phyloP scores from a whole-genome alignment of 2,113 vertebrate genomes.

The Alethe castanea region DNA sequence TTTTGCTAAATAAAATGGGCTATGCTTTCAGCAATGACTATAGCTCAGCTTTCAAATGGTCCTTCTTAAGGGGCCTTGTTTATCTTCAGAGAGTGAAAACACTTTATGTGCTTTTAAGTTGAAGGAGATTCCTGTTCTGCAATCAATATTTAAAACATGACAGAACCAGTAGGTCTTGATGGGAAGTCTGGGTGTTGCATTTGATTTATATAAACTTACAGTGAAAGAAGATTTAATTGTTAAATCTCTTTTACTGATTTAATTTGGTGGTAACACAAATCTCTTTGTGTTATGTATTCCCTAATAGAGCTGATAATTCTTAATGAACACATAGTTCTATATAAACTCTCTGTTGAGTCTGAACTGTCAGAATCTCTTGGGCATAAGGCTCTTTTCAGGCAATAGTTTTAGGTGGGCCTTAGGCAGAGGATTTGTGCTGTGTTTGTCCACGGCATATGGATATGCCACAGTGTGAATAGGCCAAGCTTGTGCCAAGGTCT shows the following conservation, averaged over 20 bases:
- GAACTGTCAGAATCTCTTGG: neutral
- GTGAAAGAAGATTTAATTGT: neutral
- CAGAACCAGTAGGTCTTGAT: neutral
- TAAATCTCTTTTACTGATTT: neutral
- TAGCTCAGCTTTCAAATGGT: neutral
- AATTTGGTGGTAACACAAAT: neutral
- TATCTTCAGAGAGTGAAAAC: neutral
- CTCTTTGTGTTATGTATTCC: neutral
- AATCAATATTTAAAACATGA: neutral
- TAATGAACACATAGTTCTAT: neutral
- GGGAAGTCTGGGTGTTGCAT: neutral
- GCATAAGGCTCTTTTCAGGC: neutral
- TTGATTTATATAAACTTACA: neutral
- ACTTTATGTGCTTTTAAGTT: neutral
- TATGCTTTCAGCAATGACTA: neutral
- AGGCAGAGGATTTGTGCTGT: neutral
- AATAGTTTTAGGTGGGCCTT: neutral
- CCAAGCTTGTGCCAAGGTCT: neutral
- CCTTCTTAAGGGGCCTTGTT: neutral
- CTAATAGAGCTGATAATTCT: neutral
- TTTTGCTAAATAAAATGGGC: neutral
- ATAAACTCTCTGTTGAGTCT: neutral
- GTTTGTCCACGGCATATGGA: too few relatives aligned
- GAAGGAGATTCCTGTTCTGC: neutral
- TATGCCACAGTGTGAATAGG: neutral